A percentile compares a stretch with the other conserved stretches of the same genome.
Conservation (phyloP, 2,797 vertebrate species). For the Myiothlypis coronata region DNA sequence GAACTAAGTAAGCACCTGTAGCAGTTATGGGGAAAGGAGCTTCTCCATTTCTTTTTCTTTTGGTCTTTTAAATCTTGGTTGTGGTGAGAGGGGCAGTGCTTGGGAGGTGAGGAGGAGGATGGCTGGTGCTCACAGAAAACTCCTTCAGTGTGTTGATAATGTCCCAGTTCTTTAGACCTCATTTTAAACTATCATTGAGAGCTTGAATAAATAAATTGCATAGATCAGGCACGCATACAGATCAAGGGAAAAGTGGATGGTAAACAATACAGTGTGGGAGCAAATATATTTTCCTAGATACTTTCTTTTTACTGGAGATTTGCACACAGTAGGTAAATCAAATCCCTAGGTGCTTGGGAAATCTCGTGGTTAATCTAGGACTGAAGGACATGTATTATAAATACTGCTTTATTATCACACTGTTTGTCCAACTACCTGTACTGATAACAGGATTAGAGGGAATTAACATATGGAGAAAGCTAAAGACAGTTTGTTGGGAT, state of each 20-base stretch:
- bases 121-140: not conserved
- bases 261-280: conserved; percentile 13
- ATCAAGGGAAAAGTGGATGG: not conserved
- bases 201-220: not conserved
- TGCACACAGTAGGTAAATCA: conserved; percentile 31
- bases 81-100: not conserved
- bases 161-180: not conserved
- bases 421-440: conserved; percentile 62
- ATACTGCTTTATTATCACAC: conserved; percentile 43
- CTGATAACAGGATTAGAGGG: conserved; percentile 62
- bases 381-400: conserved; percentile 49
- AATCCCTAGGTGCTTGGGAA: conserved; percentile 35
- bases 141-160: not conserved
- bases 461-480: conserved; percentile 55
- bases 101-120: not conserved
- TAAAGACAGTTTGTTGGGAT: conserved; percentile 8
- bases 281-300: conserved; percentile 5
- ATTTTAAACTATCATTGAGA: not conserved
- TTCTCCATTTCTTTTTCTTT: conserved; percentile 1
- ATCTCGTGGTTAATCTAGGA: conserved; percentile 35
- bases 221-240: not conserved
- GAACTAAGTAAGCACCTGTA: conserved; percentile 74
- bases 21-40: conserved; percentile 32
- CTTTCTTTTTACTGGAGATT: not conserved
- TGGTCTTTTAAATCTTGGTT: not conserved